Conservation (phyloP, 2,113 vertebrate species). For the Pteropus alecto region DNA sequence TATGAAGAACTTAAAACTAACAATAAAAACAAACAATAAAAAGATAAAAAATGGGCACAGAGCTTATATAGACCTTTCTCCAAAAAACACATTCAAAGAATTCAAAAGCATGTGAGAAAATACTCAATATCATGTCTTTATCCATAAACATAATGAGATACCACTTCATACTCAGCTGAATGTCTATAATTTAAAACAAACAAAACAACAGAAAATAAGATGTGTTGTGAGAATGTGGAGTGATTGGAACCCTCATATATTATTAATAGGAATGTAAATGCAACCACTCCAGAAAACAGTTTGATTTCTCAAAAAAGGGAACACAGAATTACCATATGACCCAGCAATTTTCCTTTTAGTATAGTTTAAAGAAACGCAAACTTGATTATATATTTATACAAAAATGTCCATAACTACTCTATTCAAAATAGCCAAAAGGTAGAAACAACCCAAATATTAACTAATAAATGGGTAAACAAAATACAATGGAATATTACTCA, state of each 20-base stretch:
- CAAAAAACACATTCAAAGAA: neutral
- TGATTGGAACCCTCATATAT: no score
- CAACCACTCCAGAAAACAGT: neutral
- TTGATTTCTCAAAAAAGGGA: neutral
- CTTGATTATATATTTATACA: neutral
- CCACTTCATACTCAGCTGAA: neutral
- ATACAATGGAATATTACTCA: neutral
- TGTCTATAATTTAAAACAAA: neutral
- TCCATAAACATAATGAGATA: neutral
- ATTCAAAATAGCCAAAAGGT: neutral
- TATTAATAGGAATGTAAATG: no score
- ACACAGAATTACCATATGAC: neutral
- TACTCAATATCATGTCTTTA: neutral
- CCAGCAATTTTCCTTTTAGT: neutral
- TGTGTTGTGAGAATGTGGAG: neutral
- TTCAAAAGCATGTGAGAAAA: neutral
- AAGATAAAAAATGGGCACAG: neutral
- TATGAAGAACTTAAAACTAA: neutral
- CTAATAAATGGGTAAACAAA: neutral
- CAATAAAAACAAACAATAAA: neutral
- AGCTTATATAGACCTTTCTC: neutral
- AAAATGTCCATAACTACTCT: neutral
- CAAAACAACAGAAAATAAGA: neutral
- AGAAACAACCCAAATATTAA: neutral
- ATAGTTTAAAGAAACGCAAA: neutral